Percentiles rank a stretch among this genome's conserved stretches.
Evolutionary conservation across 2,113 vertebrate genomes (phyloP).

Genomic region (Oriolus oriolus): DNA sequence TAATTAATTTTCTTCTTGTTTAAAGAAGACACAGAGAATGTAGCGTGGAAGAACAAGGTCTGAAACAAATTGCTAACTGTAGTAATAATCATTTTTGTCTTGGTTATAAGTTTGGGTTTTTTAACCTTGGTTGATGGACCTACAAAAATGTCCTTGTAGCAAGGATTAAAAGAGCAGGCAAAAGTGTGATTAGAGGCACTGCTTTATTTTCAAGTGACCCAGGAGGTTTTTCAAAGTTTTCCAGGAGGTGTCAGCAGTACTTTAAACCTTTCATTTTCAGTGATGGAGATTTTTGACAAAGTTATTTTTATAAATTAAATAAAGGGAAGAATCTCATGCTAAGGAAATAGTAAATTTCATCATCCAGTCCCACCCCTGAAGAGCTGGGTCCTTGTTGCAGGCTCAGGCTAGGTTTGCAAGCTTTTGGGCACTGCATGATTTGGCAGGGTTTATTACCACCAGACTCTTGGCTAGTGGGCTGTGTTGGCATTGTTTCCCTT

Average conservation of each 20-base stretch:
- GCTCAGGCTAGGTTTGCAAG: neutral
- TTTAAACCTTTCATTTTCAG: neutral
- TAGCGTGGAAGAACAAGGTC: neutral
- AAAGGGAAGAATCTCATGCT: neutral
- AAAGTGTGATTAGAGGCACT: neutral
- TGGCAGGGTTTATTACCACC: neutral
- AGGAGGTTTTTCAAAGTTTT: constrained; percentile 23
- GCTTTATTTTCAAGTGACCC: neutral
- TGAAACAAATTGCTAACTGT: neutral
- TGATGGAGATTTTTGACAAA: neutral
- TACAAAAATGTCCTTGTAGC: neutral
- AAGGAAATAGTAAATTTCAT: neutral
- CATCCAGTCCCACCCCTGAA: neutral
- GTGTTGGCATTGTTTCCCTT: neutral
- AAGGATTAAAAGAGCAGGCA: neutral
- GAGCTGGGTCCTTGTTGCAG: neutral
- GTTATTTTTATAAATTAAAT: neutral
- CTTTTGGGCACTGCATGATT: neutral
- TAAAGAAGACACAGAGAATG: neutral
- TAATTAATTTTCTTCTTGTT: constrained; percentile 15
- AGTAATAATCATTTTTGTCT: neutral
- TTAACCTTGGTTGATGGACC: neutral
- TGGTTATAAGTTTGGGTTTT: neutral
- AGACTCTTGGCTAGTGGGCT: neutral
- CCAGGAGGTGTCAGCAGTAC: constrained; percentile 38